Evolutionary conservation across 2,113 vertebrate species (phyloP), one percentile per base, ranked within the genome.

Genomic region (Mystacornis crossleyi): DNA sequence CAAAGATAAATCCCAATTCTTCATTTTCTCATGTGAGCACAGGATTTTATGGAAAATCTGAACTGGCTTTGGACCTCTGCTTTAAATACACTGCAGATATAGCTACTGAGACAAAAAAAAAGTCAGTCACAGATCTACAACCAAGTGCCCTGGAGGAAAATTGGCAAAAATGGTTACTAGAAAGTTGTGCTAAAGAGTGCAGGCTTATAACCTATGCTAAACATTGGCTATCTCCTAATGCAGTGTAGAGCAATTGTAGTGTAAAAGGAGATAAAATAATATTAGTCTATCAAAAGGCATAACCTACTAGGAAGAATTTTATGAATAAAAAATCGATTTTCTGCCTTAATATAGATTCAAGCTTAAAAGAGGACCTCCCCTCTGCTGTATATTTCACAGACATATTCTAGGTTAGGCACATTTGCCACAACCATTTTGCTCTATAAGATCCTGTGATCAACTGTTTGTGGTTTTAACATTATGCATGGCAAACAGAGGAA

Each of bases 401-500:
- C 36, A 42, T 26, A 29, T 83, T 90, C 57, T 51, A 65, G 17
- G 28, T 60, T 73, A 84, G 51, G 45, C 31, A 79, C 14, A 42
- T 93, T 72, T 70, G n/a, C 40, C 19, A 50, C 55, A 57, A 47
- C 20, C 18, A 18, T 89, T 45, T 80, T 60, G 42, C 20, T 36
- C n/a, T 53, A 23, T 80, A 66, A 60, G 40, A 53, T 78, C 43
- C 24, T 65, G 20, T 73, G 79, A 77, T 73, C 31, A 81, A 10
- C 21, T 54, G 17, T 40, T 93, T 69, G 47, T 54, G 23, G 26
- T 70, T 79, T 90, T 77, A 90, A 64, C 10, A 18, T 86, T 88
- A 50, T 62, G 91, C 58, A 69, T 55, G n/a, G 23, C 61, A 97
- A 61, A n/a, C 78, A 69, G n/a, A 92, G 89, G 33, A 89, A 96